Evolutionary conservation across 2,888 invertebrate species (phyloP).

Genomic region (Aphodius sticticus): DNA sequence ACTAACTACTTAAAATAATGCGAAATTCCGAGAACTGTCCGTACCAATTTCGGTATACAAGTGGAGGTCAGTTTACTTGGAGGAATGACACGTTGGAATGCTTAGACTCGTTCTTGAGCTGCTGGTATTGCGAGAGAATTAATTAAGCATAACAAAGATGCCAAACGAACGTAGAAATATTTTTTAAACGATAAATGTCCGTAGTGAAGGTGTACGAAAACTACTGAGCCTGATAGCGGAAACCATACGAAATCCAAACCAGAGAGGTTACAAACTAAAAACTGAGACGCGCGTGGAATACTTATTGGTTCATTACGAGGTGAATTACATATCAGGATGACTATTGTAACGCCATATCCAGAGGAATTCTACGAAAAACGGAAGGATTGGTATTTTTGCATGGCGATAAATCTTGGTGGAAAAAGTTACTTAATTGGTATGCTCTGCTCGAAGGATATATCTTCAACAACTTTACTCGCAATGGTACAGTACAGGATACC

Average conservation of each 20-base stretch:
- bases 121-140: not conserved
- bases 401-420: not conserved
- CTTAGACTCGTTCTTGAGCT: not conserved
- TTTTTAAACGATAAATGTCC: not conserved
- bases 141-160: not conserved
- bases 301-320: not conserved
- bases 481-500: no score
- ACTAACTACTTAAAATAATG: not conserved
- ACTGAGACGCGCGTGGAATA: not conserved
- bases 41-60: not conserved
- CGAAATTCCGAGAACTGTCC: not conserved
- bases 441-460: not conserved
- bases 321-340: not conserved
- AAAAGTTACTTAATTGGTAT: not conserved
- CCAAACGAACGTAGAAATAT: not conserved
- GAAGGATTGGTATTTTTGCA: not conserved
- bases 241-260: not conserved
- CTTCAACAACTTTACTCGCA: no score
- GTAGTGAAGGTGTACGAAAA: not conserved
- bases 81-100: not conserved
- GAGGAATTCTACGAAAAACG: not conserved
- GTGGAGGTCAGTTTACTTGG: not conserved
- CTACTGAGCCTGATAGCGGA: not conserved
- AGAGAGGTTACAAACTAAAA: not conserved
- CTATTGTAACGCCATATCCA: no score